These are phyloP conservation scores for Sphaerodactylus townsendi DNA, from an alignment of 2,113 vertebrate genomes.

Conservation along the genomic window DNA sequence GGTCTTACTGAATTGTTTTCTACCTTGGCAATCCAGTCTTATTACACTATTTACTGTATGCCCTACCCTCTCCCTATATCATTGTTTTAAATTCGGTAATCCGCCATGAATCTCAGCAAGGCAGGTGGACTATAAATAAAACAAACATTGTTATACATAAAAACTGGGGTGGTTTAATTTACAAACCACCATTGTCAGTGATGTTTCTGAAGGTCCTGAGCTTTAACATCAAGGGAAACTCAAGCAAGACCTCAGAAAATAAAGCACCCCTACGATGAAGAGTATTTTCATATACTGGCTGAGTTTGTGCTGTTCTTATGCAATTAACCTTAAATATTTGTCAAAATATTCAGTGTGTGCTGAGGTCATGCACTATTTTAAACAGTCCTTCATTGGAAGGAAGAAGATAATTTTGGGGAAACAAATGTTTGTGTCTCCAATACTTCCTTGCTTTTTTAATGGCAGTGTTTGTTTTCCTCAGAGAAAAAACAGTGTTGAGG, in stretches of 20 bases:
- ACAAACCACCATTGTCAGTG: not conserved
- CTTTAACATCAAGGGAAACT: not conserved
- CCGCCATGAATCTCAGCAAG: too few relatives aligned
- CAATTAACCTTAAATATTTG: not conserved
- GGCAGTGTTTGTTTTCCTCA: not conserved
- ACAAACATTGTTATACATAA: not conserved
- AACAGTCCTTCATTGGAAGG: not conserved
- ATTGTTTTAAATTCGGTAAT: too few relatives aligned
- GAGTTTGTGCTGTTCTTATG: not conserved
- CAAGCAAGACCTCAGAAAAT: not conserved
- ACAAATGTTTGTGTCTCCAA: not conserved
- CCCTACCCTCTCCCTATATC: too few relatives aligned
- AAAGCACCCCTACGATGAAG: too few relatives aligned
- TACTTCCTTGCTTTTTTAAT: not conserved
- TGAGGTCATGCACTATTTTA: rapidly evolving
- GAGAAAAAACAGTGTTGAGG: not conserved
- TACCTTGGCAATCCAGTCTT: too few relatives aligned
- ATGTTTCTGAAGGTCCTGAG: not conserved
- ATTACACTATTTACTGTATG: too few relatives aligned
- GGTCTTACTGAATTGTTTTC: too few relatives aligned
- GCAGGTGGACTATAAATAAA: too few relatives aligned
- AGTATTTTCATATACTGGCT: not conserved
- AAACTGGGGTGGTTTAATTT: not conserved
- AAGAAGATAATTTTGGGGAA: not conserved
- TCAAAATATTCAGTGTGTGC: not conserved